Evolutionary conservation across 1,140 invertebrate species (phyloP).

Genomic region (Nomia melanderi): DNA sequence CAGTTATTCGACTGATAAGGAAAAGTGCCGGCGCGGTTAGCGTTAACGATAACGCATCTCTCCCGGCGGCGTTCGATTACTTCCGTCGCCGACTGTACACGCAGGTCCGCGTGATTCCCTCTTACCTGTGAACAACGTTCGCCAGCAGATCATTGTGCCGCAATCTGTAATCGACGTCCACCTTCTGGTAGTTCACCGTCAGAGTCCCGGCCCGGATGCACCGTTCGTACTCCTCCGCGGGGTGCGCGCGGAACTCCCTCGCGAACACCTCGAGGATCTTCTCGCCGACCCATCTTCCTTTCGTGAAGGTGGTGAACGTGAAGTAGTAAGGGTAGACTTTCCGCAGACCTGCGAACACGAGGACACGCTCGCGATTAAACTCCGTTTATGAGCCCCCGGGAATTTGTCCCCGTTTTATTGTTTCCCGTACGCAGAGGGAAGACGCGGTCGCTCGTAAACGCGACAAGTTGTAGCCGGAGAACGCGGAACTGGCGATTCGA

Average conservation of each 20-base stretch:
- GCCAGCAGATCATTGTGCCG: conserved; percentile 97
- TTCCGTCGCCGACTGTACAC: no score
- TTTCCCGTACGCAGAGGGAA: no score
- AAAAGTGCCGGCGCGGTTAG: no score
- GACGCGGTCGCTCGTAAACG: no score
- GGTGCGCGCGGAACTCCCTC: conserved; percentile 95
- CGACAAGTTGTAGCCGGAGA: no score
- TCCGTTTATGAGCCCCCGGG: no score
- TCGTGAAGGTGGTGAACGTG: conserved; percentile 97
- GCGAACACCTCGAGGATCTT: conserved; percentile 96
- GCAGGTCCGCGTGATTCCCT: neutral
- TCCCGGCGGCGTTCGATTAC: no score
- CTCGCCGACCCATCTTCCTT: conserved; percentile 98
- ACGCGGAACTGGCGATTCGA: no score
- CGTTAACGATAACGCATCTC: no score
- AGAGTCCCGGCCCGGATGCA: conserved; percentile 95
- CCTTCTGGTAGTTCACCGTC: conserved; percentile 96
- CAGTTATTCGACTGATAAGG: no score
- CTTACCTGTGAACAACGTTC: conserved; percentile 96
- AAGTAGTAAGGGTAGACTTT: conserved; percentile 99
- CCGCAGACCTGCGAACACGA: conserved; percentile 87
- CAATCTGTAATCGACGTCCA: conserved; percentile 94
- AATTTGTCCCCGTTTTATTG: no score
- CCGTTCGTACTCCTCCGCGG: conserved; percentile 94
- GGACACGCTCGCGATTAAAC: no score